A percentile compares a stretch with the other conserved stretches of the same genome.
Conservation (phyloP, 2,113 vertebrate species). For the Dascyllus trimaculatus region DNA sequence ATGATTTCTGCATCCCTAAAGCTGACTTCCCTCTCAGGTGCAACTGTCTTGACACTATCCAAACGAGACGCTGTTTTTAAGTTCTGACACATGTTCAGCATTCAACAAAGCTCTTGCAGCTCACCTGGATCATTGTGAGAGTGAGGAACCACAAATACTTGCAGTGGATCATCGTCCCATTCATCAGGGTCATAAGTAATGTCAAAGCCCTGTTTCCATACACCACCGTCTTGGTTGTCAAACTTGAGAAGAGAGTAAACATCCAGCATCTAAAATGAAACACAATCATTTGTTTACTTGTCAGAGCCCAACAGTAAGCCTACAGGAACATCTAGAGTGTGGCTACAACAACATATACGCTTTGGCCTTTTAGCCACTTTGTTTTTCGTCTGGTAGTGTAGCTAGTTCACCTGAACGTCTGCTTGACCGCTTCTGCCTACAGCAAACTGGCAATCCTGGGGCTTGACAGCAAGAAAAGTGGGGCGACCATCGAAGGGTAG, state of each 20-base stretch:
- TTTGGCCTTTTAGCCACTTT: background rate
- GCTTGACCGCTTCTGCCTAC: conserved; percentile 82
- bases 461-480: conserved; percentile 90
- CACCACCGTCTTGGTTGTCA: conserved; percentile 95
- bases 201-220: conserved; percentile 99
- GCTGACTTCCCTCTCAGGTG: background rate
- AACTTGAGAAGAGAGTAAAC: conserved; percentile 93
- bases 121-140: conserved; percentile 99
- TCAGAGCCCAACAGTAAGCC: background rate
- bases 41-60: background rate
- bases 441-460: conserved; percentile 94
- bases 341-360: background rate
- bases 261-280: conserved; percentile 89
- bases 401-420: conserved; percentile 90
- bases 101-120: conserved; percentile 11
- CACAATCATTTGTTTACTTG: background rate
- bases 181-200: conserved; percentile 92
- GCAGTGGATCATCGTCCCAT: conserved; percentile 92
- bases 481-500: conserved; percentile 91
- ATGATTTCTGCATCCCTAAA: conserved; percentile 6
- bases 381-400: background rate
- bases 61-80: conserved; percentile 2
- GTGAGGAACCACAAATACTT: conserved; percentile 96
- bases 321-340: background rate
- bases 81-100: background rate